phyloP scores from a whole-genome alignment of 2,888 invertebrate species.

The Euphydryas editha region DNA sequence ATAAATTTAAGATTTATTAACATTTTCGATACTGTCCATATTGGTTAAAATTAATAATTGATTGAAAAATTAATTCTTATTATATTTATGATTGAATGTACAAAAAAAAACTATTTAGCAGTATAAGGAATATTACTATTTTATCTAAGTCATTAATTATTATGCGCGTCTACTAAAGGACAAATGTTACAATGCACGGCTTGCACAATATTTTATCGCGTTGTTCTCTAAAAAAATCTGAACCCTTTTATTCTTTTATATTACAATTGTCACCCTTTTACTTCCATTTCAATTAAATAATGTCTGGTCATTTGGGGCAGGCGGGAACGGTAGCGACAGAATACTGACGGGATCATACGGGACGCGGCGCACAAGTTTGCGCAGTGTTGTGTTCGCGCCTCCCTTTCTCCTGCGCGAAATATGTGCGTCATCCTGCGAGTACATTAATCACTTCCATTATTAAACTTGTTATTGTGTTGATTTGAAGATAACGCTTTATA shows the following conservation, averaged over 20 bases:
- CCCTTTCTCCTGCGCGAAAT: conserved; percentile 66
- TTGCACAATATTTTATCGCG: conserved; percentile 80
- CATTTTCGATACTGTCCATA: not conserved
- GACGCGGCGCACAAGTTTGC: conserved; percentile 35
- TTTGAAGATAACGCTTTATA: conserved; percentile 82
- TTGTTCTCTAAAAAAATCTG: conserved; percentile 72
- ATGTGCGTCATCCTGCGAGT: conserved; percentile 80
- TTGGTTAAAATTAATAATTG: not conserved
- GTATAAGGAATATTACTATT: conserved; percentile 29
- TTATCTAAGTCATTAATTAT: conserved; percentile 46
- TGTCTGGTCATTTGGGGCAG: conserved; percentile 83
- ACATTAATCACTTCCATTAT: conserved; percentile 83
- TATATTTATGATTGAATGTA: not conserved
- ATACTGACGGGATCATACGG: conserved; percentile 28
- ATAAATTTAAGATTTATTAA: not conserved
- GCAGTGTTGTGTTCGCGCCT: conserved; percentile 70
- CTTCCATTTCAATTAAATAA: conserved; percentile 83
- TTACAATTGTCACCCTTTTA: conserved; percentile 83
- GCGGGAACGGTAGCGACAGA: conserved; percentile 48
- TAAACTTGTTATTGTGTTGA: conserved; percentile 82
- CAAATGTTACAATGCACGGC: conserved; percentile 81
- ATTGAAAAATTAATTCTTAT: not conserved
- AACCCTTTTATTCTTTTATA: conserved; percentile 81
- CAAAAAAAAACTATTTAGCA: not conserved
- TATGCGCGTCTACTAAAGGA: conserved; percentile 59